phyloP scores from a whole-genome alignment of 2,797 vertebrate genomes.

The Pipistrellus pipistrellus region DNA sequence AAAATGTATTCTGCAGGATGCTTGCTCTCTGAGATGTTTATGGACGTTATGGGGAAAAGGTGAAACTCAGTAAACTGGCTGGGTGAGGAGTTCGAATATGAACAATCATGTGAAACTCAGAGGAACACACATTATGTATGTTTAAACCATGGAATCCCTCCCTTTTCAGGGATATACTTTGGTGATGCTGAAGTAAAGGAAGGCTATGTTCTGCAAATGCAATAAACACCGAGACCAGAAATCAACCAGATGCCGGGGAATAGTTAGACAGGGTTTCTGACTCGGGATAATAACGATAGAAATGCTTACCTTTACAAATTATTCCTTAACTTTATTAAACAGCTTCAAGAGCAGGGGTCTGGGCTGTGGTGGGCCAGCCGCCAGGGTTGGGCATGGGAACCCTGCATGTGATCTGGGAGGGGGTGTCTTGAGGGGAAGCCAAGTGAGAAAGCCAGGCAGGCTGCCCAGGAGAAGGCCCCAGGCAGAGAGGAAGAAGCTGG shows the following conservation, averaged over 20 bases:
- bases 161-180: constrained; percentile 5
- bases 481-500: constrained; percentile 38
- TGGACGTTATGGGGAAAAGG: background rate
- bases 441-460: constrained; percentile 26
- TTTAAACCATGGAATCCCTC: background rate
- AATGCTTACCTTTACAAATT: constrained; percentile 49
- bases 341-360: constrained; percentile 68
- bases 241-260: constrained; percentile 7
- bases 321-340: constrained; percentile 77
- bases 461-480: background rate
- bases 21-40: constrained; percentile 18
- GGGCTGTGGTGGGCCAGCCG: background rate
- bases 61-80: constrained; percentile 30
- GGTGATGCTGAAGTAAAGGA: constrained; percentile 44
- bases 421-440: constrained; percentile 14
- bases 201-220: constrained; percentile 55
- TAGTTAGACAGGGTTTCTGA: constrained; percentile 41
- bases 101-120: constrained; percentile 28
- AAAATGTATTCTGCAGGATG: constrained; percentile 28
- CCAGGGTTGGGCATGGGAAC: background rate
- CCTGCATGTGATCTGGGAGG: background rate
- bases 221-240: constrained; percentile 53
- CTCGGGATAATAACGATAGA: constrained; percentile 34
- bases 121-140: background rate
- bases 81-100: constrained; percentile 24